Conservation (phyloP, 2,888 invertebrate genomes). For the Synanthedon andrenaeformis region DNA sequence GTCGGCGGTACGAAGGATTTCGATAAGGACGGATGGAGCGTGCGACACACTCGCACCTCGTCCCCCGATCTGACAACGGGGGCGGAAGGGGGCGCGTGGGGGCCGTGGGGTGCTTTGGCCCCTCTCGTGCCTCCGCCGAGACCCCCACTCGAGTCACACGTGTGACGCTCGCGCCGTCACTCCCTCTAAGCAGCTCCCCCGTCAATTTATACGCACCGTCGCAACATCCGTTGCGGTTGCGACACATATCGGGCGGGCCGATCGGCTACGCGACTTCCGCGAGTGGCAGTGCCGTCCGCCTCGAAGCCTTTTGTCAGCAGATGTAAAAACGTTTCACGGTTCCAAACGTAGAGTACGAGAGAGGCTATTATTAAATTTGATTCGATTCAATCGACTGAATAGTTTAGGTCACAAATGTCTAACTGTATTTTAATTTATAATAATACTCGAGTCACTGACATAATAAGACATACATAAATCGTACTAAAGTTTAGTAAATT, state of each 20-base stretch:
- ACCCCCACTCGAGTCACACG: conserved; percentile 45
- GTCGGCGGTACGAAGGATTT: conserved; percentile 94
- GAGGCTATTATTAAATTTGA: conserved; percentile 66
- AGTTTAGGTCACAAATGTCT: conserved; percentile 63
- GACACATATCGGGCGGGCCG: background rate
- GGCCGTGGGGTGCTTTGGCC: conserved; percentile 10
- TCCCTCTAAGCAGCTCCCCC: conserved; percentile 34
- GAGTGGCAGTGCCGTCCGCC: background rate
- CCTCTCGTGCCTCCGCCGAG: conserved; percentile 40
- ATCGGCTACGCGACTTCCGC: background rate
- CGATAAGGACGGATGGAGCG: conserved; percentile 72
- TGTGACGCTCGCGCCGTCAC: conserved; percentile 20
- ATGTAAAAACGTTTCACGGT: background rate
- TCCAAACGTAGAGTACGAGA: conserved; percentile 13
- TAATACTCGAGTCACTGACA: conserved; percentile 46
- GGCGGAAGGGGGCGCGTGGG: conserved; percentile 31
- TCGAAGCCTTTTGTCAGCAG: background rate
- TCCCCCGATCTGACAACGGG: conserved; percentile 67
- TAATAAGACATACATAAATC: conserved; percentile 20
- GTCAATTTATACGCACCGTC: background rate
- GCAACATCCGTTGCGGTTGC: conserved; percentile 5
- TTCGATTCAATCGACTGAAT: conserved; percentile 67
- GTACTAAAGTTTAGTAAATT: conserved; percentile 6
- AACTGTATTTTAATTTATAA: conserved; percentile 40
- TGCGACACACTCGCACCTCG: conserved; percentile 71